These are phyloP conservation scores for Hesperophylax magnus DNA, from an alignment of 1,140 invertebrate species.

Conservation along the genomic window DNA sequence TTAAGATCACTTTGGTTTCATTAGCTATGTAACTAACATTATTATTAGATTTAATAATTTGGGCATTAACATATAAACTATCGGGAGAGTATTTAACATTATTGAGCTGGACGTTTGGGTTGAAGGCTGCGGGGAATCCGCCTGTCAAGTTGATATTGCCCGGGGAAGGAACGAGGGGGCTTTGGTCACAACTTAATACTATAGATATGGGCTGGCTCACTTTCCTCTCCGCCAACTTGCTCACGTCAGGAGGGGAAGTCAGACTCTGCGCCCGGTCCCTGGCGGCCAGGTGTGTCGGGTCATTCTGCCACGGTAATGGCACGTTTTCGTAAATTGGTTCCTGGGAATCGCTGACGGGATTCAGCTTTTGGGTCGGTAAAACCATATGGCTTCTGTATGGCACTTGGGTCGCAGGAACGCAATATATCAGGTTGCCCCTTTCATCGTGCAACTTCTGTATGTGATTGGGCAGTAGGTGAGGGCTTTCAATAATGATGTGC, in stretches of 20 bases:
- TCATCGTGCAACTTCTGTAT: conserved; percentile 75
- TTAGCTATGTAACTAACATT: conserved; percentile 39
- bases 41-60: conserved; percentile 63
- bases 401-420: conserved; percentile 71
- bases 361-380: conserved; percentile 65
- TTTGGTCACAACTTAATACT: conserved; percentile 47
- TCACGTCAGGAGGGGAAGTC: conserved; percentile 77
- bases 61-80: conserved; percentile 67
- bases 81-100: conserved; percentile 60
- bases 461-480: conserved; percentile 70
- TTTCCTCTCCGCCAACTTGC: conserved; percentile 64
- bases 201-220: conserved; percentile 61
- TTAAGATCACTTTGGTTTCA: conserved; percentile 50
- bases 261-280: conserved; percentile 77
- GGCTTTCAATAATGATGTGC: conserved; percentile 65
- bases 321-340: conserved; percentile 88
- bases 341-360: conserved; percentile 65
- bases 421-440: conserved; percentile 74
- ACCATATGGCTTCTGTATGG: conserved; percentile 69
- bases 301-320: conserved; percentile 75
- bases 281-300: conserved; percentile 61
- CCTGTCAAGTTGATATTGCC: conserved; percentile 6
- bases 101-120: conserved; percentile 50
- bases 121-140: conserved; percentile 41
- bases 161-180: not conserved